A percentile compares a stretch with the other conserved stretches of the same genome.
Evolutionary conservation across 92 coral and sea anemone genomes (phyloP).

Genomic region (Heteractis magnifica): DNA sequence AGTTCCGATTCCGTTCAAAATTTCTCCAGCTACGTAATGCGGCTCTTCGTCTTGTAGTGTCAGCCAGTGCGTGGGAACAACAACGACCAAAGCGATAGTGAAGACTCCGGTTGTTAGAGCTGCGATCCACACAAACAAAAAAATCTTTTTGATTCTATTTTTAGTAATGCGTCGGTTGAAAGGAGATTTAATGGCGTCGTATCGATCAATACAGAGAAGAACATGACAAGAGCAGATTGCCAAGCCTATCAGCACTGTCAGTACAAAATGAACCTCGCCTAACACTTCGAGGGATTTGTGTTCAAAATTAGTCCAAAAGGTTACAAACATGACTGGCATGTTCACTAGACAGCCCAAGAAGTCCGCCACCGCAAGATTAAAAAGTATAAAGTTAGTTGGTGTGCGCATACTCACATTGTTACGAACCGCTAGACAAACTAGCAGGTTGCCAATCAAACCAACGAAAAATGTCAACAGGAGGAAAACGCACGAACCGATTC

Average conservation of each 20-base stretch:
- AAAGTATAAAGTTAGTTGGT: constrained; percentile 36
- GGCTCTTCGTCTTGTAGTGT: constrained; percentile 35
- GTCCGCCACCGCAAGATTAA: constrained; percentile 42
- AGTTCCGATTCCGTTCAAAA: constrained; percentile 37
- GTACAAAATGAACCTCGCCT: constrained; percentile 42
- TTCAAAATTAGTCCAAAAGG: constrained; percentile 26
- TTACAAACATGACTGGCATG: constrained; percentile 42
- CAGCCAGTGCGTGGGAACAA: constrained; percentile 51
- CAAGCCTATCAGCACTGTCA: constrained; percentile 36
- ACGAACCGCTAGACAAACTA: constrained; percentile 45
- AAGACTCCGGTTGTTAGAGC: constrained; percentile 14
- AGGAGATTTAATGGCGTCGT: constrained; percentile 42
- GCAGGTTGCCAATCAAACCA: constrained; percentile 39
- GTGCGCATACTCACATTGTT: constrained; percentile 24
- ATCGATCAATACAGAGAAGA: constrained; percentile 45
- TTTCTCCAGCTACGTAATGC: constrained; percentile 46
- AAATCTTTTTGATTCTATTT: constrained; percentile 31
- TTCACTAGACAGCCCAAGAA: constrained; percentile 46
- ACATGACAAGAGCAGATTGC: constrained; percentile 42
- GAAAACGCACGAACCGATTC: constrained; percentile 11
- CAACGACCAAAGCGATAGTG: constrained; percentile 14
- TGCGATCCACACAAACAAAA: constrained; percentile 22
- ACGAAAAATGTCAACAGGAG: constrained; percentile 23
- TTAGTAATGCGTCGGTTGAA: constrained; percentile 38
- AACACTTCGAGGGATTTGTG: constrained; percentile 1